These are phyloP conservation scores for Oreochromis niloticus DNA, from an alignment of 2,113 vertebrate genomes.

Conservation along the genomic window DNA sequence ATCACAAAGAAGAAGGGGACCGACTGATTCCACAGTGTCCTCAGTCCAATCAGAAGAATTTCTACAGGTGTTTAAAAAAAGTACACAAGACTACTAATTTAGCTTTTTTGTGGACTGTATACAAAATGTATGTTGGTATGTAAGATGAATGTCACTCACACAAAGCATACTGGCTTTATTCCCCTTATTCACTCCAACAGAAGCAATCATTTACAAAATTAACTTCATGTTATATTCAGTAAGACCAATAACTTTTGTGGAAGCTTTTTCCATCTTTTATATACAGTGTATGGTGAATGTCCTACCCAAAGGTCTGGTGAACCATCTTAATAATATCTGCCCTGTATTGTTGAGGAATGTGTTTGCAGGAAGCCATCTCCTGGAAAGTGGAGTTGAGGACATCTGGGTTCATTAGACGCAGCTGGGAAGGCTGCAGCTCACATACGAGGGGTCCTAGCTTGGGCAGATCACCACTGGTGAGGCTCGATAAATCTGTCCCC, in stretches of 20 bases:
- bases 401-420: slow-evolving; percentile 28
- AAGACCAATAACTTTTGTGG: neutral
- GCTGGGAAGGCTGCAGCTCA: slow-evolving; percentile 47
- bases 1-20: slow-evolving; percentile 54
- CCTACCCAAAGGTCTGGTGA: slow-evolving; percentile 58
- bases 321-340: slow-evolving; percentile 42
- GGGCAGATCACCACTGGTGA: slow-evolving; percentile 32
- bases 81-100: neutral
- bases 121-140: neutral
- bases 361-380: slow-evolving; percentile 45
- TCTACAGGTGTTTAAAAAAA: slow-evolving; percentile 23
- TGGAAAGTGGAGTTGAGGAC: slow-evolving; percentile 41
- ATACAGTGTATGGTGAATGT: neutral
- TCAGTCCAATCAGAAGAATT: slow-evolving; percentile 57
- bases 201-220: neutral
- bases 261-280: neutral
- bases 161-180: neutral
- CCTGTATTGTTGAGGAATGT: slow-evolving; percentile 33
- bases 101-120: neutral
- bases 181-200: neutral
- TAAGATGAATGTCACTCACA: neutral
- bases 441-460: slow-evolving; percentile 57
- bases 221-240: neutral
- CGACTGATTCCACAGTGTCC: slow-evolving; percentile 42
- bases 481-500: slow-evolving; percentile 31